Percentiles rank a stretch among this genome's conserved stretches.
Evolutionary conservation across 2,797 vertebrate species (phyloP).

Genomic region (Scomberomorus guttatus): DNA sequence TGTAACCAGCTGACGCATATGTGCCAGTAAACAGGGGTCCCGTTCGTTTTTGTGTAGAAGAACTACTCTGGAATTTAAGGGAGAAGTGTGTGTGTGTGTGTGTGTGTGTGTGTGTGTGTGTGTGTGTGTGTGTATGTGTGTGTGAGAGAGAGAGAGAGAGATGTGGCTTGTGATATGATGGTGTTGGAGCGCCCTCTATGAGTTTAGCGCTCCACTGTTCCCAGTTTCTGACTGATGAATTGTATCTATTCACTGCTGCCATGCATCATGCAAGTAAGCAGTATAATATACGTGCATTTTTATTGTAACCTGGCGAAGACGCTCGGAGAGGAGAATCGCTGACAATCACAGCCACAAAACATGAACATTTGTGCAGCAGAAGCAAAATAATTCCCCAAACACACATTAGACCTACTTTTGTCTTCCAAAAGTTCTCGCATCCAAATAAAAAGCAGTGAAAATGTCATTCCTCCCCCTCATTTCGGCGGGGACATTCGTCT

Average conservation of each 20-base stretch:
- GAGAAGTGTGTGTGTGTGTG: not conserved
- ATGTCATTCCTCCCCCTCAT: not conserved
- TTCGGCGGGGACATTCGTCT: not conserved
- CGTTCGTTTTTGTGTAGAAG: not conserved
- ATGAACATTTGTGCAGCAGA: not conserved
- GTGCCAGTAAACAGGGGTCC: slow-evolving; percentile 32
- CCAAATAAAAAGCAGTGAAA: slow-evolving; percentile 8
- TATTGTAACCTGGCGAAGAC: not conserved
- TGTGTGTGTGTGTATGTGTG: slow-evolving; percentile 11
- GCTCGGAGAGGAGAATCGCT: accelerated
- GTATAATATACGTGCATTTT: too few relatives aligned
- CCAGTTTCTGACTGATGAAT: slow-evolving; percentile 3
- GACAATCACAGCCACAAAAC: not conserved
- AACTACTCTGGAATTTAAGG: not conserved
- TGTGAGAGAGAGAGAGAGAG: slow-evolving; percentile 1
- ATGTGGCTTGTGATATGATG: slow-evolving; percentile 62
- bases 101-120: not conserved
- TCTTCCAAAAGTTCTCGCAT: not conserved
- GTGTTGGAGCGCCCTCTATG: slow-evolving; percentile 93
- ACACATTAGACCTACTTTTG: not conserved
- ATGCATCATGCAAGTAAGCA: not conserved
- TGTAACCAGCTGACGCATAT: slow-evolving; percentile 65
- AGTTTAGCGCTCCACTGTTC: slow-evolving; percentile 27
- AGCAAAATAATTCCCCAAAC: not conserved
- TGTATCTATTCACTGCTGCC: not conserved